phyloP scores from a whole-genome alignment of 2,797 vertebrate genomes.

The Urophycis tenuis region DNA sequence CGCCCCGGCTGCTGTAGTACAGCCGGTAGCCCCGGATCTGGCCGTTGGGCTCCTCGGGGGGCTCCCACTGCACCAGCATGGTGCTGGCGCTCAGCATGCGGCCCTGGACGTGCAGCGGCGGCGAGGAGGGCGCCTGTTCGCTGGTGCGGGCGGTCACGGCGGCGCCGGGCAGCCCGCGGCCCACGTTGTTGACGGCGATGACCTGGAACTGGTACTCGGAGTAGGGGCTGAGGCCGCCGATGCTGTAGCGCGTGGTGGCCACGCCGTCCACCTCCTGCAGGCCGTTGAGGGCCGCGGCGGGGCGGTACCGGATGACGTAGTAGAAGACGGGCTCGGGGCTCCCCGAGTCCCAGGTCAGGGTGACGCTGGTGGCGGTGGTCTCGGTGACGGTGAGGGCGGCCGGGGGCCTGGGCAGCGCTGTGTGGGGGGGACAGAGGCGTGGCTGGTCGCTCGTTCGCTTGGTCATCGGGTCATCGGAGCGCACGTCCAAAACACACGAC shows the following conservation, averaged over 20 bases:
- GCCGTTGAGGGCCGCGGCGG: conserved; percentile 75
- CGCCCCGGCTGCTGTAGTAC: conserved; percentile 82
- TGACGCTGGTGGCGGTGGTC: conserved; percentile 92
- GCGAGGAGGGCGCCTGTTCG: conserved; percentile 90
- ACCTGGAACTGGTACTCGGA: conserved; percentile 89
- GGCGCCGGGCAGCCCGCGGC: conserved; percentile 86
- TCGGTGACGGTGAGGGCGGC: conserved; percentile 85
- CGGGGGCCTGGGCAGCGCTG: conserved; percentile 91
- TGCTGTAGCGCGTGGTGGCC: conserved; percentile 92
- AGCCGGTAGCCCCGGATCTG: conserved; percentile 88
- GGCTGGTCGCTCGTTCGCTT: no score
- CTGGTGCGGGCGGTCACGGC: conserved; percentile 83
- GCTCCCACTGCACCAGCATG: conserved; percentile 94
- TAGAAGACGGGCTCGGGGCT: conserved; percentile 89
- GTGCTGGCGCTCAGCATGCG: conserved; percentile 93
- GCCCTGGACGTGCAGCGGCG: conserved; percentile 85
- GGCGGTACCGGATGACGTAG: conserved; percentile 90
- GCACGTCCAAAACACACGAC: neutral
- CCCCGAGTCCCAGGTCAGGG: conserved; percentile 92
- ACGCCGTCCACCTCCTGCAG: conserved; percentile 94
- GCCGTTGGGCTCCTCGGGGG: conserved; percentile 88
- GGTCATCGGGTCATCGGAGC: no score
- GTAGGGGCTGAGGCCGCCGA: conserved; percentile 91
- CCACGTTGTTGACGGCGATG: conserved; percentile 93
- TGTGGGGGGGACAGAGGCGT: neutral